Evolutionary conservation across 1,140 invertebrate genomes (phyloP), one percentile per base, ranked within the genome.

Genomic region (Papilio glaucus): DNA sequence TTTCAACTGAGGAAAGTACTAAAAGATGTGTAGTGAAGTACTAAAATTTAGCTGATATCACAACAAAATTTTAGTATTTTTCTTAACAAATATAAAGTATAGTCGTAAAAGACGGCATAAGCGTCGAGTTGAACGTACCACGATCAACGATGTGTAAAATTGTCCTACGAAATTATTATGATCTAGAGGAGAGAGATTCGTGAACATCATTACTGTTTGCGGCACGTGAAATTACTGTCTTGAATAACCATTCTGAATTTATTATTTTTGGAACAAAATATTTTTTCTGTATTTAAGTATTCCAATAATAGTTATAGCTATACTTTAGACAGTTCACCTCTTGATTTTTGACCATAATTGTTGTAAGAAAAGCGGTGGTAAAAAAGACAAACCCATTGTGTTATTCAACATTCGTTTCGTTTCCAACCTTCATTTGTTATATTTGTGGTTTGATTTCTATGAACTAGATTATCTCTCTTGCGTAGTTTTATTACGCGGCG

Each of bases 401-500:
- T 57, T 57, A 57, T 57, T 49, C 41, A 45, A 45, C 18, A 21
- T 49, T 24, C 2, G 2, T 4, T 57, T 9, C 9, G 49, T 57
- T n/a, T 15, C 61, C 10, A 37, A 37, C 24, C 13, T 62, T 62
- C n/a, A 21, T 41, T 53, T 15, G 3, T 21, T 12, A 12, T n/a
- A 26, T 41, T 24, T 42, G 67, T 49, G 67, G 42, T 69, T 69
- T 53, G 41, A 49, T 49, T 69, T 69, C 67, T 69, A 15, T 26
- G 21, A 69, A 69, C 24, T 42, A 49, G 45, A 26, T 69, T 53
- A 69, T 49, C 15, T 69, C 5, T 42, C 42, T 49, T 49, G 37
- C 26, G 4, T 29, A 49, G 53, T 69, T 69, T 53, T 69, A 69
- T 69, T 69, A 26, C 49, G 9, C 49, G 49, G 21, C 49, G n/a